A percentile compares a stretch with the other conserved stretches of the same genome.
These are phyloP conservation scores for Periplaneta americana DNA, from an alignment of 1,140 invertebrate genomes.

Conservation along the genomic window DNA sequence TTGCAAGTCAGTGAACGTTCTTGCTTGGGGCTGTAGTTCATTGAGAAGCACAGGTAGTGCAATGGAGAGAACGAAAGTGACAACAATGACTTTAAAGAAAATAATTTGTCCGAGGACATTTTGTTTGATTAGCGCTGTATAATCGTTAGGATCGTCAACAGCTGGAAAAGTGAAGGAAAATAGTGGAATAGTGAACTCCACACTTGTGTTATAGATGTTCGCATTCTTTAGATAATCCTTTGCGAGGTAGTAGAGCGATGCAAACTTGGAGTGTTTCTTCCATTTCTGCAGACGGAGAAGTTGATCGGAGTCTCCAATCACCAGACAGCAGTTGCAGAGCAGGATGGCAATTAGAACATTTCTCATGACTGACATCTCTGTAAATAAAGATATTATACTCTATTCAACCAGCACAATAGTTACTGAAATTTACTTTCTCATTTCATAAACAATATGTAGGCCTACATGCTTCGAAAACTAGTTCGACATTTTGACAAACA, in stretches of 20 bases:
- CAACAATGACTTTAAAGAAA: conserved; percentile 7
- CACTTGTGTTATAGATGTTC: conserved; percentile 29
- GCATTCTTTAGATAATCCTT: conserved; percentile 19
- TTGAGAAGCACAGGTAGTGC: conserved; percentile 11
- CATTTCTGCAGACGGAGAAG: background rate
- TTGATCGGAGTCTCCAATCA: background rate
- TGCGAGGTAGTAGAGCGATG: background rate
- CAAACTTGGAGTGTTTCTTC: background rate
- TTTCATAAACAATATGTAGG: too few species aligned
- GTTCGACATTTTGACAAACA: too few species aligned
- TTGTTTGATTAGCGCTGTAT: background rate
- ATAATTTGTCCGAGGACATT: conserved; percentile 16
- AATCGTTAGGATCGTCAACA: conserved; percentile 8
- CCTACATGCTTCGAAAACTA: too few species aligned
- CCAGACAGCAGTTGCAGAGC: background rate
- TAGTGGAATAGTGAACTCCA: conserved; percentile 31
- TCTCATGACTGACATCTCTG: background rate
- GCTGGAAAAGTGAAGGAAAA: conserved; percentile 31
- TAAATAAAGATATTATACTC: too few species aligned
- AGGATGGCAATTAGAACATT: background rate
- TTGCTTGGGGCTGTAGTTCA: background rate
- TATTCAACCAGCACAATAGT: too few species aligned
- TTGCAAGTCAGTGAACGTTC: background rate
- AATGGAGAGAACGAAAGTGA: conserved; percentile 10
- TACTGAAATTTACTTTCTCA: too few species aligned